phyloP scores from a whole-genome alignment of 2,113 vertebrate genomes.

The Onychorhynchus coronatus region DNA sequence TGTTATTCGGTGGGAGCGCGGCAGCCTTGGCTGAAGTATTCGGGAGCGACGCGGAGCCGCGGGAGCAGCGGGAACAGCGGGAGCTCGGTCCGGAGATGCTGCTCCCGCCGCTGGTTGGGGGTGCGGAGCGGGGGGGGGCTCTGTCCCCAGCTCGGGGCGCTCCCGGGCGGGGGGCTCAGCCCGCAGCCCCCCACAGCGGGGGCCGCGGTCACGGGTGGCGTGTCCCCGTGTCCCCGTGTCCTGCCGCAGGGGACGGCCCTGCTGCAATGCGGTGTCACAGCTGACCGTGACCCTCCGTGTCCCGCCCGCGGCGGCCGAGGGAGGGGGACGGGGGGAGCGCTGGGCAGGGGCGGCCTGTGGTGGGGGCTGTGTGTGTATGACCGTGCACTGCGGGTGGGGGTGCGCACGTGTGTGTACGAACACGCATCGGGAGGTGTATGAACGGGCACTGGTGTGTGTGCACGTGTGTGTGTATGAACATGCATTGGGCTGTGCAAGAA shows the following conservation, averaged over 20 bases:
- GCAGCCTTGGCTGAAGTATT: not conserved
- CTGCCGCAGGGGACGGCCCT: conserved; percentile 12
- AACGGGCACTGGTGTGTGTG: not conserved
- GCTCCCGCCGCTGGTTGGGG: not conserved
- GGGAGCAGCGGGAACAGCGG: not conserved
- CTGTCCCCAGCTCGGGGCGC: too few relatives aligned
- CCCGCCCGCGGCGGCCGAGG: not conserved
- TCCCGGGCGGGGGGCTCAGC: fast-evolving
- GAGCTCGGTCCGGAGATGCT: not conserved
- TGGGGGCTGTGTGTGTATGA: not conserved
- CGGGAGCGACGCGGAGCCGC: not conserved
- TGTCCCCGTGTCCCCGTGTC: not conserved
- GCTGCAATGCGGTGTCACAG: conserved; percentile 33
- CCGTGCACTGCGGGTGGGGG: not conserved
- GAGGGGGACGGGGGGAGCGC: too few relatives aligned
- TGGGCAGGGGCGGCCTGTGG: not conserved
- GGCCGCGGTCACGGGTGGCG: not conserved
- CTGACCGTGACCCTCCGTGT: not conserved
- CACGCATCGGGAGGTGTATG: too few relatives aligned
- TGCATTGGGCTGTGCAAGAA: too few relatives aligned
- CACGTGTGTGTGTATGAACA: not conserved
- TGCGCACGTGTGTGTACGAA: too few relatives aligned
- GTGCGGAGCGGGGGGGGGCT: not conserved
- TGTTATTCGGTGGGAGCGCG: not conserved
- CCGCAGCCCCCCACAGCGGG: not conserved